Evolutionary conservation across 2,888 invertebrate species (phyloP), one percentile per base, ranked within the genome.

Genomic region (Drosophila mercatorum): DNA sequence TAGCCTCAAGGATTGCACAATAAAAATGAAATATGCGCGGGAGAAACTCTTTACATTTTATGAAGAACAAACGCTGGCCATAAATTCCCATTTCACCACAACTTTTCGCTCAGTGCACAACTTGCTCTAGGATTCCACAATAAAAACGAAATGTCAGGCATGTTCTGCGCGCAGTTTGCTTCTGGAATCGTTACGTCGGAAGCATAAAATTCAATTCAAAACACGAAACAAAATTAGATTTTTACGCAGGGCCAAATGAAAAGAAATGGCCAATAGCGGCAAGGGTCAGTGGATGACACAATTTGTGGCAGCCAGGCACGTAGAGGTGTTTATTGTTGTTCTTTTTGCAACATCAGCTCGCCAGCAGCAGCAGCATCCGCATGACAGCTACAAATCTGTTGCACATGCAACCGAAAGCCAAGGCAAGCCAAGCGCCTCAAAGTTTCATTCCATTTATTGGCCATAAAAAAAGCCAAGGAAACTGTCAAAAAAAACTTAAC

Each of bases 331-430:
- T 38, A 31, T 28, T 51, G 55, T 55, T 55, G 38, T 51, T 36
- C 22, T 11, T 17, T 12, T 22, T 34, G 10, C 31, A 49, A n/a
- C 31, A 28, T 7, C 28, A 47, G 10, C 17, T 43, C 8, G 43
- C 3, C 46, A 26, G 12, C 0, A 46, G 2, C 46, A 26, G n/a
- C 12, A 57, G 61, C 51, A 59, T n/a, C 44, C 77, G 69, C 66
- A 60, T 66, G 79, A 61, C 81, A 67, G 44, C 76, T 55, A 44
- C 62, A 81, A 76, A 83, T 86, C 70, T 83, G 86, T 83, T 86
- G 83, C 86, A 83, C 83, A 81, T 83, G 85, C 83, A 80, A 53
- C 68, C 69, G 22, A 17, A 43, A 78, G 46, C 72, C 41, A 14
- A 8, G 44, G 40, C 46, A 41, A 28, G 11, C 28, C 60, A 59